phyloP scores from a whole-genome alignment of 2,888 invertebrate species.

The Calameuta filiformis region DNA sequence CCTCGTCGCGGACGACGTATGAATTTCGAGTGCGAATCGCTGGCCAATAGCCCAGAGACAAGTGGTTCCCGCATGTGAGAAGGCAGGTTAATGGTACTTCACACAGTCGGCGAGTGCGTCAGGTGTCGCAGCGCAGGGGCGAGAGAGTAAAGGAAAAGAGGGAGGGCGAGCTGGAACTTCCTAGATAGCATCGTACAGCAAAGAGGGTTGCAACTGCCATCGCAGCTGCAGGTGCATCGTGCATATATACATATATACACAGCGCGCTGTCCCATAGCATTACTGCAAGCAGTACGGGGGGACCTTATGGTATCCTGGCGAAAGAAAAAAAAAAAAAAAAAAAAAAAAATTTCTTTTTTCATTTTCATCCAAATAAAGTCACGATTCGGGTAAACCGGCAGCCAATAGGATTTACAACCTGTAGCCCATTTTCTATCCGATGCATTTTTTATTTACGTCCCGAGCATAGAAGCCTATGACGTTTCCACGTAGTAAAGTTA shows the following conservation, averaged over 20 bases:
- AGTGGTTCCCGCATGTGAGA: conserved; percentile 48
- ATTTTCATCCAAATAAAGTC: background rate
- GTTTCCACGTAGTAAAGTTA: background rate
- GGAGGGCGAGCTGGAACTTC: conserved; percentile 25
- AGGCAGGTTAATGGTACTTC: conserved; percentile 57
- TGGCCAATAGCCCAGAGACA: conserved; percentile 6
- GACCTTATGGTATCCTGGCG: background rate
- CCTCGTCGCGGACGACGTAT: background rate
- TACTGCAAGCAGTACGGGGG: conserved; percentile 6
- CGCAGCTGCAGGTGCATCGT: conserved; percentile 53
- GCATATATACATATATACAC: background rate
- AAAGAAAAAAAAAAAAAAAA: no score
- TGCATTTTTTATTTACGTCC: background rate
- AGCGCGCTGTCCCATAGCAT: conserved; percentile 30
- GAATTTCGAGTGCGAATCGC: background rate
- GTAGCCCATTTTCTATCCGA: conserved; percentile 31
- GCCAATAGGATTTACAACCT: background rate
- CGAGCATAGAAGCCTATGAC: background rate
- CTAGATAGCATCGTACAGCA: conserved; percentile 62
- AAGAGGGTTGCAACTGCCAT: conserved; percentile 56
- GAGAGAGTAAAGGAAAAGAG: conserved; percentile 25
- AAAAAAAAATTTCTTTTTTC: no score
- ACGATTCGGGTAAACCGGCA: background rate
- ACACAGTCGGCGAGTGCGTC: conserved; percentile 51
- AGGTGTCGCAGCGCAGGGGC: conserved; percentile 54